Evolutionary conservation across 1,140 invertebrate species (phyloP), one percentile per base, ranked within the genome.

Genomic region (Papilio xuthus): DNA sequence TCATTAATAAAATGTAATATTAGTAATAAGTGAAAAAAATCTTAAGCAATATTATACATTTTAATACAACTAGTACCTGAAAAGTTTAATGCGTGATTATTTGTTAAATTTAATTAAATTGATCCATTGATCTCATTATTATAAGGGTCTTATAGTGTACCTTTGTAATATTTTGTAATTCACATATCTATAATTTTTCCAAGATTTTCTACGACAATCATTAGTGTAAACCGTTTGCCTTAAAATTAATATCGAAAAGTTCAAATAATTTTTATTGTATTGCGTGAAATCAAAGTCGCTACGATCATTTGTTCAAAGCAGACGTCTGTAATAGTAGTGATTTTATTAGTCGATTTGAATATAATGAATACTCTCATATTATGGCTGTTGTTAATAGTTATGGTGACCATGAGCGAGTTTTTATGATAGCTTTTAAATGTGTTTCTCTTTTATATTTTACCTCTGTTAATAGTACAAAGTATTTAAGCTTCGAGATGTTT

Each of bases 401-500:
- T 86, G 85, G 86, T 85, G 81, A 83, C 78, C 83, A 81, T 85
- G 83, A 84, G 81, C 81, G 80, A 82, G 84, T 87, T 86, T 82
- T 86, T 82, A 78, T 79, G 44, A 82, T 90, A 90, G 89, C 84
- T 87, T 89, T 88, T 88, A 90, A 78, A 77, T 75, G 60, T 75
- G 63, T 83, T 78, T 79, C 42, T 77, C 41, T 78, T 79, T 79
- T 67, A 80, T 89, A 90, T 89, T 89, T 88, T 89, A 91, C 84
- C 84, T 89, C 79, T 88, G 88, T 90, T 89, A 87, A 84, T 86
- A 90, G 86, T 89, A 86, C 85, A 88, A 89, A 88, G 80, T 85
- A 80, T 86, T 83, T 87, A 85, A 78, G 74, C 74, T 63, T 60
- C 74, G 74, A 76, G 53, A 50, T 76, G 50, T 75, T 60, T 67